These are phyloP conservation scores for Brachionus asplanchnoidis DNA, from an alignment of 1,140 invertebrate genomes.

Conservation along the genomic window DNA sequence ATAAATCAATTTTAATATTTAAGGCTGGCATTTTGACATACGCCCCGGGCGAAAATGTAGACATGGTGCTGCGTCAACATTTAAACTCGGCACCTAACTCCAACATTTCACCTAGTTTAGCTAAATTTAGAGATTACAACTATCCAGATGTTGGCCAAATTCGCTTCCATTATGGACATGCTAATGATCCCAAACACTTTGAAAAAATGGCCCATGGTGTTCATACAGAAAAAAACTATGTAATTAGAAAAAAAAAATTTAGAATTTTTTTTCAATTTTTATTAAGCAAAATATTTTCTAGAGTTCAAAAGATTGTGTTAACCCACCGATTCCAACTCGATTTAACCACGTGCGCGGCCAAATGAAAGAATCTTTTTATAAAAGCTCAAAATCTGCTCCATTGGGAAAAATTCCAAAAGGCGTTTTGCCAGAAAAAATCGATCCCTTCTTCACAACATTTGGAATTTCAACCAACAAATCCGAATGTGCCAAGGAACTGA, in stretches of 20 bases:
- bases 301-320: conserved; percentile 49
- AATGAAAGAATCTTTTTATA: conserved; percentile 50
- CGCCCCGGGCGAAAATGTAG: conserved; percentile 50
- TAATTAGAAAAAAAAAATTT: not conserved
- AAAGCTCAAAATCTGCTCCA: conserved; percentile 48
- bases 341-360: conserved; percentile 50
- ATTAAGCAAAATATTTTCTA: not conserved
- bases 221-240: conserved; percentile 19
- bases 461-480: conserved; percentile 51
- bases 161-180: conserved; percentile 53
- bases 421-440: conserved; percentile 48
- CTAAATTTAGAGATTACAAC: not conserved
- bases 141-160: conserved; percentile 51
- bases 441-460: conserved; percentile 50
- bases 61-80: conserved; percentile 38
- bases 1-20: conserved; percentile 42
- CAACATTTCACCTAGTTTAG: not conserved
- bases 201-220: conserved; percentile 54
- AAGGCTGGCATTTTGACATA: conserved; percentile 55
- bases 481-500: conserved; percentile 51
- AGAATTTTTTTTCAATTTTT: not conserved
- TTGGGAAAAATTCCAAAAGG: conserved; percentile 50
- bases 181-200: conserved; percentile 53
- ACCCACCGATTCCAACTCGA: conserved; percentile 50
- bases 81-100: not conserved